These are phyloP conservation scores for Siniperca undulata DNA, from an alignment of 2,797 vertebrate species.

Conservation along the genomic window DNA sequence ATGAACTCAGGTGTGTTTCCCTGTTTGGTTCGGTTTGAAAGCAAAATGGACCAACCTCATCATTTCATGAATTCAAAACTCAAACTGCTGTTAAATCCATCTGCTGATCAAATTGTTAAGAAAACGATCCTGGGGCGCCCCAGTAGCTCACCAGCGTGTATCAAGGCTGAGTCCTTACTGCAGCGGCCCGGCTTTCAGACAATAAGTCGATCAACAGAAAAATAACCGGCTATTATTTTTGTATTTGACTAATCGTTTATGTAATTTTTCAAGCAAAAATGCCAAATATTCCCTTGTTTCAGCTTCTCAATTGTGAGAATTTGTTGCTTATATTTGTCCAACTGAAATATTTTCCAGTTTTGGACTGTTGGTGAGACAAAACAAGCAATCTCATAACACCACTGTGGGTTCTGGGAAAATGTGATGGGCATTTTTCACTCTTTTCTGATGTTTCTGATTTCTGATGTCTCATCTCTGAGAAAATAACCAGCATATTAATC, in stretches of 20 bases:
- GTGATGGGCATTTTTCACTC: neutral
- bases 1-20: neutral
- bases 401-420: no score
- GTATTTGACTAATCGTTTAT: neutral
- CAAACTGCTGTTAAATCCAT: no score
- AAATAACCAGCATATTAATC: no score
- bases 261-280: no score
- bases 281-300: no score
- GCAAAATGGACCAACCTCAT: neutral
- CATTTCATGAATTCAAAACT: neutral
- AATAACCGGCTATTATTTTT: neutral
- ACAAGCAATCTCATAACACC: neutral
- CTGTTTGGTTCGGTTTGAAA: neutral
- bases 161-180: no score
- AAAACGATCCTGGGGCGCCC: neutral
- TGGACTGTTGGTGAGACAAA: neutral
- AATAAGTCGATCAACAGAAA: neutral
- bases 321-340: neutral
- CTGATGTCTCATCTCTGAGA: no score
- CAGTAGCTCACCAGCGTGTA: no score
- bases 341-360: neutral
- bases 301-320: no score
- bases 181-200: no score
- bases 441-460: neutral
- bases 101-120: neutral